Evolutionary conservation across 2,113 vertebrate species (phyloP), one percentile per base, ranked within the genome.

Genomic region (Phoenicopterus ruber): DNA sequence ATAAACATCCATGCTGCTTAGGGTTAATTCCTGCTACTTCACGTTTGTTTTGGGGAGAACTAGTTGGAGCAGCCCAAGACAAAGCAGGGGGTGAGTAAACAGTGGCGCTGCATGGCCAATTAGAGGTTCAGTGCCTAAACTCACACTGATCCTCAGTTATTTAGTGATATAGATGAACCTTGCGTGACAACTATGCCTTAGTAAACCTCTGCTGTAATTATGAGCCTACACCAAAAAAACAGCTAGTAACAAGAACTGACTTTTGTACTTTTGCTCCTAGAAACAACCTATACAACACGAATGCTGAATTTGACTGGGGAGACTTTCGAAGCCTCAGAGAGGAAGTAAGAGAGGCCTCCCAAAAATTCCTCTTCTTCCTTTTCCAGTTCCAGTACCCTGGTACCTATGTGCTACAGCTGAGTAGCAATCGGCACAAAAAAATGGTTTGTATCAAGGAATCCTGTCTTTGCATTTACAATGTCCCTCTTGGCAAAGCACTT

Each of bases 201-300:
- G 21, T 18, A 16, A 57, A 70, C 4, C 36, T 4, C 57, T 13
- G 5, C 38, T 73, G 1, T 6, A 8, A 19, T 34, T 8, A 11
- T 1, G 6, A 70, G 10, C 17, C 42, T 26, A 42, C 18, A 29
- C 7, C 7, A 21, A 13, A 61, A 57, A 22, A 5, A 6, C 0
- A 7, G 5, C 16, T 1, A 26, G 8, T 1, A 2, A 20, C 9
- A 5, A 57, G 34, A 36, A 18, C 10, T 10, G 7, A 26, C 5
- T 13, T 50, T 17, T 72, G 2, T 82, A 1, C 65, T 80, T 94
- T 74, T 67, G 9, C 52, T 38, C 63, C 49, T 94, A 99, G 99
- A 21, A 95, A 98, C 85, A 99, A 98, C 94, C 97, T 99, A 77
- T 99, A 98, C 97, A 99, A 99, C 93, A 99, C 99, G 0, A 98